Conservation (phyloP, 2,888 invertebrate species). For the Periphyllus acericola region DNA sequence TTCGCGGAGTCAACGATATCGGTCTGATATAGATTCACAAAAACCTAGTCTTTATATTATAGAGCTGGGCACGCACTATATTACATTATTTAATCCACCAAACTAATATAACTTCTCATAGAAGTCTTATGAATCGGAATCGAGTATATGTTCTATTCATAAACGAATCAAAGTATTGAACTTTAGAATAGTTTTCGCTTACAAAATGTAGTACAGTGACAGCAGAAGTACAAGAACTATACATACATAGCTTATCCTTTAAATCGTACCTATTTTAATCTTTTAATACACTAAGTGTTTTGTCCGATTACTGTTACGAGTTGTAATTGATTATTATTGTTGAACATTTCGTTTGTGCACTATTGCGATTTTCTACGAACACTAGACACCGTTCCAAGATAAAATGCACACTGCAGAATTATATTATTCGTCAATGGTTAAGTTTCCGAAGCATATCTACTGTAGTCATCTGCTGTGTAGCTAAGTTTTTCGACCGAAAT, state of each 20-base stretch:
- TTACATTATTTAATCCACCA: too few species aligned
- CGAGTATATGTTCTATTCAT: background rate
- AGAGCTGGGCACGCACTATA: too few species aligned
- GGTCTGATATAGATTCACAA: background rate
- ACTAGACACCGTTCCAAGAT: background rate
- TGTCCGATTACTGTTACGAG: background rate
- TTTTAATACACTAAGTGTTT: background rate
- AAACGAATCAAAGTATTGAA: background rate
- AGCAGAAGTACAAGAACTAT: too few species aligned
- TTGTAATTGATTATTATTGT: background rate
- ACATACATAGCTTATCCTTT: background rate
- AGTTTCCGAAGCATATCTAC: background rate
- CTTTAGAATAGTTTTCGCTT: background rate
- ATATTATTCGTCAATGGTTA: slow-evolving; percentile 1
- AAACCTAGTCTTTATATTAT: background rate
- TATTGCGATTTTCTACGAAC: background rate
- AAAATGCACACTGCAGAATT: background rate
- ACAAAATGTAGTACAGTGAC: background rate
- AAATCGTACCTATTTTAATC: background rate
- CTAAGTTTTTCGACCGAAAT: slow-evolving; percentile 19
- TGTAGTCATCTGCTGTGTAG: background rate
- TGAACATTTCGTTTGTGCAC: background rate
- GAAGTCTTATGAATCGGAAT: background rate
- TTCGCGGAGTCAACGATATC: background rate
- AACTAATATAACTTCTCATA: background rate